A percentile compares a stretch with the other conserved stretches of the same genome.
Conservation (phyloP, 2,888 invertebrate species). For the Brachyopa scutellaris region DNA sequence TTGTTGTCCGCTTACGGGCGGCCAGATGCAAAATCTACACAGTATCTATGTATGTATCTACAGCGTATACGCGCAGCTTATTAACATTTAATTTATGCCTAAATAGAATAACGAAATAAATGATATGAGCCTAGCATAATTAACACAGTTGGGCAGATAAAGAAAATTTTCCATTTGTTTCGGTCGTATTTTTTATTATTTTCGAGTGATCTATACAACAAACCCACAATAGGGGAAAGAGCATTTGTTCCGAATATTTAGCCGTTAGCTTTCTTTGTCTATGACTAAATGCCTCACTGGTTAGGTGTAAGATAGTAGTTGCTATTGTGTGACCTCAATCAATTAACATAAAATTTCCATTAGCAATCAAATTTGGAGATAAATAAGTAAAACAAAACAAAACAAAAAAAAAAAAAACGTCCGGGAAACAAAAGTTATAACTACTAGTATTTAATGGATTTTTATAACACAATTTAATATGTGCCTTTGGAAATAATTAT, state of each 20-base stretch:
- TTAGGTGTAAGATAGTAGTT: conserved; percentile 58
- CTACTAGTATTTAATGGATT: not conserved
- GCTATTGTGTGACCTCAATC: conserved; percentile 52
- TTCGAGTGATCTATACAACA: conserved; percentile 33
- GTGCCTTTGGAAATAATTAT: not conserved
- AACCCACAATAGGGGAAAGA: conserved; percentile 7
- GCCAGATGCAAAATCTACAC: conserved; percentile 48
- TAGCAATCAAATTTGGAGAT: conserved; percentile 45
- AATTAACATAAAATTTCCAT: conserved; percentile 68
- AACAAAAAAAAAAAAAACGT: not conserved
- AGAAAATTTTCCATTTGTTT: conserved; percentile 41
- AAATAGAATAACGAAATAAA: conserved; percentile 44
- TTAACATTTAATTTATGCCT: conserved; percentile 57
- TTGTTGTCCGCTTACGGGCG: conserved; percentile 7
- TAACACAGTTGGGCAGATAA: conserved; percentile 59
- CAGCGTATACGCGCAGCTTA: not conserved
- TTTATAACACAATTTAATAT: not conserved
- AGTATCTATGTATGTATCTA: no score
- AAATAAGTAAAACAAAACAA: not conserved
- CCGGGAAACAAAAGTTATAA: no score
- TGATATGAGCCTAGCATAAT: conserved; percentile 58
- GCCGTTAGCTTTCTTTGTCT: conserved; percentile 61
- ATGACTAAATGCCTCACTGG: conserved; percentile 55
- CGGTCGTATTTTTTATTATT: conserved; percentile 2
- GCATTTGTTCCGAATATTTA: conserved; percentile 35